Evolutionary conservation across 2,797 vertebrate species (phyloP).

Genomic region (Otus scops): DNA sequence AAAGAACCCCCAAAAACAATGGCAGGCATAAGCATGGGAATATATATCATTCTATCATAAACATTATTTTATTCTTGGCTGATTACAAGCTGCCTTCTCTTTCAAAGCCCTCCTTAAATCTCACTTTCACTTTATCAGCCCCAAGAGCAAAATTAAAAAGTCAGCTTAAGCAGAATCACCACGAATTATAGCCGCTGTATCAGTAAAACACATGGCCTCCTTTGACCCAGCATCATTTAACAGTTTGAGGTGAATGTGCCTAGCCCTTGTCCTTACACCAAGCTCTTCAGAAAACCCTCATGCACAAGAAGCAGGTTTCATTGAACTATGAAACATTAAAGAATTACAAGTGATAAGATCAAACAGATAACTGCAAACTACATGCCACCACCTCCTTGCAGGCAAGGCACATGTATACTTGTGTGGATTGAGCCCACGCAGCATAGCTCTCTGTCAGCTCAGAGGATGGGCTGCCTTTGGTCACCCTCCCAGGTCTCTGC

Average conservation of each 20-base stretch:
- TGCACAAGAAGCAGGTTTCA: neutral
- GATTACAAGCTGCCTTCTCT: neutral
- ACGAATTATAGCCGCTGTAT: neutral
- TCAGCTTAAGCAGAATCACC: neutral
- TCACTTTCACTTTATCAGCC: neutral
- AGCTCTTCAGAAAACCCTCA: neutral
- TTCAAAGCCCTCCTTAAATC: slow-evolving; percentile 24
- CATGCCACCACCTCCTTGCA: neutral
- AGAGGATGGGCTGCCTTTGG: neutral
- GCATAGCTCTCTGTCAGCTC: neutral
- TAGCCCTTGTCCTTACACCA: neutral
- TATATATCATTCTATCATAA: neutral
- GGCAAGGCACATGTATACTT: neutral
- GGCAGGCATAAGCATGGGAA: neutral
- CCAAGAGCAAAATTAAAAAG: slow-evolving; percentile 24
- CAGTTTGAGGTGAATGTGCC: neutral
- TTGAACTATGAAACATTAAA: neutral
- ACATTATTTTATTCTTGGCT: neutral
- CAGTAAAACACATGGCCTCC: neutral
- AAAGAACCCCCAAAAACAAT: neutral
- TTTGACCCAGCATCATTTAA: neutral
- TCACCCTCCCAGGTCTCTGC: neutral
- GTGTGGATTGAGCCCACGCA: neutral
- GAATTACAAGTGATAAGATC: neutral
- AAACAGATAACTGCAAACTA: neutral